Evolutionary conservation across 2,888 invertebrate genomes (phyloP).

Genomic region (Endomychus coccineus): DNA sequence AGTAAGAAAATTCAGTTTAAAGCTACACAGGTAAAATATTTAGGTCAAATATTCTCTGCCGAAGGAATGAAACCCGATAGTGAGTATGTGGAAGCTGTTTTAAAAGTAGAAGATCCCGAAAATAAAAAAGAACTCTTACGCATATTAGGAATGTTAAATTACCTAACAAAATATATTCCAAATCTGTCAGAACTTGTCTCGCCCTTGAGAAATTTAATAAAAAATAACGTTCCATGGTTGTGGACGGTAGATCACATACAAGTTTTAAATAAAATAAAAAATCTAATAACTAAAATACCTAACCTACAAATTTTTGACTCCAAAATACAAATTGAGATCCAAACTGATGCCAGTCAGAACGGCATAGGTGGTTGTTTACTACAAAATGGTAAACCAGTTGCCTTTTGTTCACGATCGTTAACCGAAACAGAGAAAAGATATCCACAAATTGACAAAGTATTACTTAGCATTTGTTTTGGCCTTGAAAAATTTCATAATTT

Average conservation of each 20-base stretch:
- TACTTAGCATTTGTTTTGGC: too few relatives aligned
- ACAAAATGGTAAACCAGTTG: too few relatives aligned
- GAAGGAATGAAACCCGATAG: constrained; percentile 18
- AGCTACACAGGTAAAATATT: constrained; percentile 25
- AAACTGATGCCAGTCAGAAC: too few relatives aligned
- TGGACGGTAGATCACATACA: constrained; percentile 16
- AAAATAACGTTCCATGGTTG: constrained; percentile 14
- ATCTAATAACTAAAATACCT: constrained; percentile 15
- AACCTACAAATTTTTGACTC: too few relatives aligned
- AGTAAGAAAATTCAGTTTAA: constrained; percentile 26
- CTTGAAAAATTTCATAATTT: too few relatives aligned
- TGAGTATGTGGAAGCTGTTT: constrained; percentile 17
- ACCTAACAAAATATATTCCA: constrained; percentile 18
- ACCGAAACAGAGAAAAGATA: too few relatives aligned
- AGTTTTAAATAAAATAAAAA: constrained; percentile 14
- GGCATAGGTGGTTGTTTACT: too few relatives aligned
- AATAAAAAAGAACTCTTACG: constrained; percentile 18
- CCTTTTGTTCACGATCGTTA: too few relatives aligned
- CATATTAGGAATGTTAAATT: constrained; percentile 22
- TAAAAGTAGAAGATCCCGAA: constrained; percentile 15
- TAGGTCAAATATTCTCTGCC: constrained; percentile 22
- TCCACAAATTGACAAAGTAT: too few relatives aligned
- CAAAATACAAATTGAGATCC: too few relatives aligned
- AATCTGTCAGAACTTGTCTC: constrained; percentile 19
- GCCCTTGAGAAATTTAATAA: constrained; percentile 20